These are phyloP conservation scores for Cygnus olor DNA, from an alignment of 2,797 vertebrate species.

Conservation along the genomic window DNA sequence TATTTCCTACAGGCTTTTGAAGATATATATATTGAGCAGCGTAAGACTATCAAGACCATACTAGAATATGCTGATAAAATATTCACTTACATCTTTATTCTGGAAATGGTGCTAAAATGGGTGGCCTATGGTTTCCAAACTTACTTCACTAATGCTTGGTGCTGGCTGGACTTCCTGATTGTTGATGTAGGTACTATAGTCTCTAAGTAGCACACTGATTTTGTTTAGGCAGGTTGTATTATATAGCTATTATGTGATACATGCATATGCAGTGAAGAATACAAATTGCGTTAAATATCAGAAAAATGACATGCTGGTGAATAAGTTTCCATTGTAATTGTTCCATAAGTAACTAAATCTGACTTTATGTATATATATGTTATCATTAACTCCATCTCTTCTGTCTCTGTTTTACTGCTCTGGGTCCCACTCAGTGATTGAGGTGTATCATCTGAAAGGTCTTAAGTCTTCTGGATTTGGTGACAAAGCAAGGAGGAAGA, in stretches of 20 bases:
- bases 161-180: constrained; percentile 98
- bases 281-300: neutral
- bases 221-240: neutral
- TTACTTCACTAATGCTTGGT: constrained; percentile 99
- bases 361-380: neutral
- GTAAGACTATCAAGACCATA: constrained; percentile 86
- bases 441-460: neutral
- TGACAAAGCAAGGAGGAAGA: neutral
- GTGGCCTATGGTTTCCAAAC: constrained; percentile 96
- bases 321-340: neutral
- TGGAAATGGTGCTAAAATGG: constrained; percentile 99
- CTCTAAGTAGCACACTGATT: neutral
- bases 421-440: neutral
- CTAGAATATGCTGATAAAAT: constrained; percentile 96
- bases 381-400: neutral
- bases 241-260: neutral
- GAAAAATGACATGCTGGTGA: neutral
- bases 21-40: constrained; percentile 90
- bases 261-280: neutral
- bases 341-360: neutral
- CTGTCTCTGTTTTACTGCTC: neutral
- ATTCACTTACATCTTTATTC: constrained; percentile 96
- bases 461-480: neutral
- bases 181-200: constrained; percentile 89
- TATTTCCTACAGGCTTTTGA: constrained; percentile 89